These are phyloP conservation scores for Turritopsis rubra DNA, from an alignment of 30 jellyfish, hydroid and myxozoan genomes.

Conservation along the genomic window DNA sequence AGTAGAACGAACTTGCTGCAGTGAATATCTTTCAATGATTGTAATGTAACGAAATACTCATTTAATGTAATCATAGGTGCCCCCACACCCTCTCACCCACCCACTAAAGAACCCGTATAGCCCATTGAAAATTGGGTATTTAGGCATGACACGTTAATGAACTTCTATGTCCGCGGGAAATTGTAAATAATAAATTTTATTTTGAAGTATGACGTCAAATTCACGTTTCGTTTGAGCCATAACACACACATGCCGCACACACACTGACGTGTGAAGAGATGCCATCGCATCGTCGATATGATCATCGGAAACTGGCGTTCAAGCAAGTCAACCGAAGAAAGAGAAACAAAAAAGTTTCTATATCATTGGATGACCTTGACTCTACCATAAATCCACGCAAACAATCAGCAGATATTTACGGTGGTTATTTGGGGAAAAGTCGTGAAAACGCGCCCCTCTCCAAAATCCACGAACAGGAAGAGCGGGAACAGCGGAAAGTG, in stretches of 20 bases:
- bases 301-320: slow-evolving; percentile 25
- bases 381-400: neutral
- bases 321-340: neutral
- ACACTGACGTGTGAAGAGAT: neutral
- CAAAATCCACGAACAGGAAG: neutral
- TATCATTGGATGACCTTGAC: neutral
- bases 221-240: neutral
- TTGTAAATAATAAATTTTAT: neutral
- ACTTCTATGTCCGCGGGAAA: too few species aligned
- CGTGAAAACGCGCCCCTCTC: neutral
- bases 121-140: too few species aligned
- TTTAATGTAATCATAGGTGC: too few species aligned
- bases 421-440: slow-evolving; percentile 20
- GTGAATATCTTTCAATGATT: too few species aligned
- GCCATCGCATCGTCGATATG: slow-evolving; percentile 17
- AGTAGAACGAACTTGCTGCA: too few species aligned
- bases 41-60: too few species aligned
- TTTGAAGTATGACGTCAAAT: neutral
- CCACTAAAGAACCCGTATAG: too few species aligned
- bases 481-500: slow-evolving; percentile 5
- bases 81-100: too few species aligned
- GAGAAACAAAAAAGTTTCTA: neutral
- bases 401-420: neutral
- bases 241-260: neutral
- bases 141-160: too few species aligned